Conservation (phyloP, 1,140 invertebrate species). For the Drosophila saltans region DNA sequence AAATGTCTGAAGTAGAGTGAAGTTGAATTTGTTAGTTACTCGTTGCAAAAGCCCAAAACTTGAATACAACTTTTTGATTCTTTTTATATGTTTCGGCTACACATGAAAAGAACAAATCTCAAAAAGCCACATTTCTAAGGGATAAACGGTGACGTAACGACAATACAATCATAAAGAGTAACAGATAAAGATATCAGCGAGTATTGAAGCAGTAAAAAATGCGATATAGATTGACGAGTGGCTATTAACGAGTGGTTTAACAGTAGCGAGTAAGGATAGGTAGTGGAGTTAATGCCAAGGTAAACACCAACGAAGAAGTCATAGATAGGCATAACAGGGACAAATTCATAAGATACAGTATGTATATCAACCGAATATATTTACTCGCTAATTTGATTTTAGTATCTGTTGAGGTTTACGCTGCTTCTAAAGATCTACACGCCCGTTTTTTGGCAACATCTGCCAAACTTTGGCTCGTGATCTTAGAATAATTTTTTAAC, state of each 20-base stretch:
- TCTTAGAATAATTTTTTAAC: background rate
- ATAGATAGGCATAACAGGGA: too few species aligned
- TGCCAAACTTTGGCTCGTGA: background rate
- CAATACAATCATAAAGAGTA: too few species aligned
- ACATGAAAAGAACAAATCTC: background rate
- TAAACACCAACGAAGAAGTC: too few species aligned
- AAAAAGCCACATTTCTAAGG: background rate
- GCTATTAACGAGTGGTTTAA: too few species aligned
- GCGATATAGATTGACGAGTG: too few species aligned
- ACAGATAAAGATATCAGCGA: too few species aligned
- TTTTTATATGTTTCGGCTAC: background rate
- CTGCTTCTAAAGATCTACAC: background rate
- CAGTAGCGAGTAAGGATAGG: too few species aligned
- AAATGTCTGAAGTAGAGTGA: background rate
- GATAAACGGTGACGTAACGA: background rate
- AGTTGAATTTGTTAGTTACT: conserved; percentile 6
- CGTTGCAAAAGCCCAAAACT: background rate
- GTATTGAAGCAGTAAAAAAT: too few species aligned
- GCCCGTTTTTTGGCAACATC: background rate
- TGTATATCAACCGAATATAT: too few species aligned
- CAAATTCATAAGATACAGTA: too few species aligned
- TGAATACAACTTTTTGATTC: background rate
- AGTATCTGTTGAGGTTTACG: too few species aligned
- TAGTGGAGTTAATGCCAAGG: too few species aligned
- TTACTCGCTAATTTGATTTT: background rate